Evolutionary conservation across 2,888 invertebrate genomes (phyloP), one percentile per base, ranked within the genome.

Genomic region (Syrista parreyssii): DNA sequence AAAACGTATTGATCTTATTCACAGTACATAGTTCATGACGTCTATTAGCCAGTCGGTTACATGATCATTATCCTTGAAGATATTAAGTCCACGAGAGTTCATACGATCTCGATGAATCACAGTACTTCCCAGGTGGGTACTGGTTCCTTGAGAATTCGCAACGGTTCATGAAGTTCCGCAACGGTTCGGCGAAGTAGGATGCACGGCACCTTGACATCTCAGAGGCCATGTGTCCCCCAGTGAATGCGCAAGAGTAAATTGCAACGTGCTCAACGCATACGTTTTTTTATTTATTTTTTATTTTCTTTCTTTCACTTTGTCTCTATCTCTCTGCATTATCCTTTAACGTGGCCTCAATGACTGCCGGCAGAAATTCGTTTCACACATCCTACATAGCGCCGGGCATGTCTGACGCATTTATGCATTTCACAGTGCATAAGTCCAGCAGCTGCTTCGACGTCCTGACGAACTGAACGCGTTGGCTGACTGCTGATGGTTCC

Each of bases 391-490:
- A 84, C 81, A 86, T 83, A 85, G 82, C 68, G 76, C 73, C 40
- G 71, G 69, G 74, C 68, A 79, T 80, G 79, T 79, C 80, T 76
- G 76, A 83, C 82, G 81, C 84, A 88, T 90, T 55, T 89, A 90
- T 85, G 85, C 89, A 89, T 90, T 90, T 89, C 89, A 89, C 90
- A 89, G 88, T 81, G 86, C 87, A 89, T 88, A 88, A 89, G 86
- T 88, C 86, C 87, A 85, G 80, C 89, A 89, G 85, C 86, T 88
- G 87, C 84, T 84, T 81, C 85, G 83, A 83, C 84, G 82, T 79
- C 80, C 79, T 79, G 82, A 80, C 79, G 79, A 82, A 84, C 82
- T 82, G 81, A 82, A 34, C 32, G 84, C 84, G 82, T 83, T 81
- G 82, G 80, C 32, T 79, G 87, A 85, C 55, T 55, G 55, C 55